A percentile compares a stretch with the other conserved stretches of the same genome.
Evolutionary conservation across 1,140 invertebrate species (phyloP).

Genomic region (Helicoverpa zea): DNA sequence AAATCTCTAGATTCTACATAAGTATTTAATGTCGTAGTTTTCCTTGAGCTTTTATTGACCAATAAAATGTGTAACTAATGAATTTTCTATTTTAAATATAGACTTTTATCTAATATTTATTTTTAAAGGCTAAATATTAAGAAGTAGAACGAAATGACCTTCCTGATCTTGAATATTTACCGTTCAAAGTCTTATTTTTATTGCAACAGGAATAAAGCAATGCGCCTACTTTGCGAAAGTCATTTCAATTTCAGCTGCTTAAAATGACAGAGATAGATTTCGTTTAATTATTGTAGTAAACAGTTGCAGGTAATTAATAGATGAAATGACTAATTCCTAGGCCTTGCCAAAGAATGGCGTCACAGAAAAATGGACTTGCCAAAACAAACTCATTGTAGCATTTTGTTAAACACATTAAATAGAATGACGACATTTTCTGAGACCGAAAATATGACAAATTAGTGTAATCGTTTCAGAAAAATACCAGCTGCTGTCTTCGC

Average conservation of each 20-base stretch:
- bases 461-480: background rate
- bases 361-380: slow-evolving; percentile 32
- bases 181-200: no score
- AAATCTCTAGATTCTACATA: slow-evolving; percentile 34
- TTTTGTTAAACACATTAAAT: background rate
- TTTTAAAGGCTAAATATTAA: no score
- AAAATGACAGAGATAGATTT: background rate
- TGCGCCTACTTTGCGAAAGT: no score
- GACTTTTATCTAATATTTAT: background rate
- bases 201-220: no score
- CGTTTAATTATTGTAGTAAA: background rate
- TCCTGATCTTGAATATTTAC: no score
- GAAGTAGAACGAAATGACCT: no score
- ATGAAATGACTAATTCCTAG: background rate
- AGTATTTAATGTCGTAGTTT: slow-evolving; percentile 35
- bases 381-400: slow-evolving; percentile 15
- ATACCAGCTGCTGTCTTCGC: background rate
- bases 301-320: slow-evolving; percentile 12
- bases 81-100: slow-evolving; percentile 20
- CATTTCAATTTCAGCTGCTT: background rate
- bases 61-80: slow-evolving; percentile 25
- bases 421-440: background rate
- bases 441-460: background rate
- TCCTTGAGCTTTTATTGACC: slow-evolving; percentile 37
- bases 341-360: slow-evolving; percentile 18